Evolutionary conservation across 2,113 vertebrate species (phyloP).

Genomic region (Benitochromis conjunctus): DNA sequence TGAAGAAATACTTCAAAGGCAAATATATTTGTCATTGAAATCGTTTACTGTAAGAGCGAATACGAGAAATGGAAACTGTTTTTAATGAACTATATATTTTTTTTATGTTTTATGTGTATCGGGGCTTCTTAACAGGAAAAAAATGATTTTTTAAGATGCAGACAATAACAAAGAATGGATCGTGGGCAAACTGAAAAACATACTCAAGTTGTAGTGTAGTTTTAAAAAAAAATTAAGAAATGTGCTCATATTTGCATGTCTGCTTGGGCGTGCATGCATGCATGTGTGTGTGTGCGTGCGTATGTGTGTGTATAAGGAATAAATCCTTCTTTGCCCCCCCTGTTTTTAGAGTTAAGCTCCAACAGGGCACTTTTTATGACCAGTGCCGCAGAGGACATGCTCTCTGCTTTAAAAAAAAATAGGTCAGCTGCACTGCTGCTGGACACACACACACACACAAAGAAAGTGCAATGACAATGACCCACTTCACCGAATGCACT

Average conservation of each 20-base stretch:
- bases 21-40: neutral
- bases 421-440: conserved; percentile 44
- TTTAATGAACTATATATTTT: neutral
- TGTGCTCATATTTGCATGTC: neutral
- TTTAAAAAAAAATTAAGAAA: neutral
- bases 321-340: neutral
- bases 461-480: conserved; percentile 4
- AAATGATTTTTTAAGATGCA: neutral
- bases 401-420: conserved; percentile 47
- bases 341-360: neutral
- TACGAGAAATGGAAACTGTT: neutral
- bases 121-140: neutral
- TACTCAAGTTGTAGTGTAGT: neutral
- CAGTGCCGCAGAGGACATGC: conserved; percentile 25
- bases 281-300: neutral
- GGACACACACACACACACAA: conserved; percentile 24
- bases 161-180: neutral
- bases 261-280: neutral
- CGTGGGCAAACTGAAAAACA: neutral
- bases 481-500: conserved; percentile 44
- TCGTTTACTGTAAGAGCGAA: neutral
- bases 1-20: neutral
- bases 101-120: neutral
- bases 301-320: too few relatives aligned
- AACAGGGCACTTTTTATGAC: conserved; percentile 22